phyloP scores from a whole-genome alignment of 2,888 invertebrate species.

The Rhaphigaster nebulosa region DNA sequence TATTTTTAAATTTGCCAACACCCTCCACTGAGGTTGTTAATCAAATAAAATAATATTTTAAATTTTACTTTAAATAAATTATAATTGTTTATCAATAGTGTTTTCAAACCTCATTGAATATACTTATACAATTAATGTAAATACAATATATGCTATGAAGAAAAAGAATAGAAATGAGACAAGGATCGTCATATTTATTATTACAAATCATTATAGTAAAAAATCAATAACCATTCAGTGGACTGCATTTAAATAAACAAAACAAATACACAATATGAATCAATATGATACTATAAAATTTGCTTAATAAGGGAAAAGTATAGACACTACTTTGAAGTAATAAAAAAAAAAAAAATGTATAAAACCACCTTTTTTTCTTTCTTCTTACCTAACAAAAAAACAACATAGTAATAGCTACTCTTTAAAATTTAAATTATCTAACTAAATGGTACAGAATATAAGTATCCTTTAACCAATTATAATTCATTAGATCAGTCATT shows the following conservation, averaged over 20 bases:
- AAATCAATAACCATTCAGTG: not conserved
- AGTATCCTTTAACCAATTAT: not conserved
- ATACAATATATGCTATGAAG: not conserved
- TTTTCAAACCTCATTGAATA: not conserved
- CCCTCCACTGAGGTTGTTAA: not conserved
- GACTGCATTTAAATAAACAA: not conserved
- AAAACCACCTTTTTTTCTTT: not conserved
- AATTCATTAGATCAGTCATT: conserved; percentile 6
- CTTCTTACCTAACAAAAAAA: not conserved
- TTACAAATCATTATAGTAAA: not conserved
- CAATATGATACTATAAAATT: not conserved
- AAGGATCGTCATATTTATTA: not conserved
- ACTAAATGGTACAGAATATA: not conserved
- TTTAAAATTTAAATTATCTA: not conserved
- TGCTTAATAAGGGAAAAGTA: not conserved
- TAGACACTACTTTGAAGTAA: not conserved
- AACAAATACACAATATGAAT: not conserved
- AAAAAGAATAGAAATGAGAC: not conserved
- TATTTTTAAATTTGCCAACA: not conserved
- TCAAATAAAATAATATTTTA: not conserved
- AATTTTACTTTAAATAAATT: not conserved
- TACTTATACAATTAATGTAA: not conserved
- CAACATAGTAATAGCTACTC: not conserved
- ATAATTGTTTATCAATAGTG: not conserved
- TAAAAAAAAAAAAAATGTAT: not conserved